These are phyloP conservation scores for Terebella lapidaria DNA, from an alignment of 2,888 invertebrate genomes.

Conservation along the genomic window DNA sequence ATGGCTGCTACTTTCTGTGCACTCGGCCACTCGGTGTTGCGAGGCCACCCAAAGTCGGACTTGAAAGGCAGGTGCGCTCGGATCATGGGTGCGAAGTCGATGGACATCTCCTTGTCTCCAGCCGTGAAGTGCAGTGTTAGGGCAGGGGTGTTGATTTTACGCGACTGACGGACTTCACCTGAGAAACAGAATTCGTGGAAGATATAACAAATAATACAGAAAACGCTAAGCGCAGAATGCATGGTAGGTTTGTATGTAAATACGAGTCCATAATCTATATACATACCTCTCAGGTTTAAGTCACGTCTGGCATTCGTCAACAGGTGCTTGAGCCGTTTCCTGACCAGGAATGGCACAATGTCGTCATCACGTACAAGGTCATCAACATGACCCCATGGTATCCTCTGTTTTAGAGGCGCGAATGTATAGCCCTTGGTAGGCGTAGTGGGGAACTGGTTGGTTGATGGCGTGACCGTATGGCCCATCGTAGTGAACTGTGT, in stretches of 20 bases:
- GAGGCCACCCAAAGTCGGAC: constrained; percentile 7
- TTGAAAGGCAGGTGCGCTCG: constrained; percentile 3
- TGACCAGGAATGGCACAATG: not conserved
- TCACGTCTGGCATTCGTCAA: not conserved
- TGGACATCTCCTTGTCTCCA: not conserved
- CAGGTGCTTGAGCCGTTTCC: not conserved
- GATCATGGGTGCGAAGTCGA: constrained; percentile 10
- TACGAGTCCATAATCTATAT: too few species aligned
- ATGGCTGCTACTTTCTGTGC: constrained; percentile 10
- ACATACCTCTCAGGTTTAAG: not conserved
- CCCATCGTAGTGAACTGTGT: too few species aligned
- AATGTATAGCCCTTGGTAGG: not conserved
- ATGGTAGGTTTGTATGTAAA: too few species aligned
- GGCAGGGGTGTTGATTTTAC: constrained; percentile 6
- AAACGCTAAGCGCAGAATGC: too few species aligned
- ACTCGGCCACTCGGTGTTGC: not conserved
- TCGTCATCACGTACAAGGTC: not conserved
- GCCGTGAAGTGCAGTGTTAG: not conserved
- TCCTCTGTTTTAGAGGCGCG: not conserved
- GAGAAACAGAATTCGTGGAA: too few species aligned
- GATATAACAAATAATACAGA: not conserved
- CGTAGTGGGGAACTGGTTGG: too few species aligned
- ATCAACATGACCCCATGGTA: not conserved
- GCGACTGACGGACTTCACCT: not conserved
- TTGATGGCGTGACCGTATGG: too few species aligned